Conservation (phyloP, 1,140 invertebrate species). For the Lordiphosa stackelbergi region DNA sequence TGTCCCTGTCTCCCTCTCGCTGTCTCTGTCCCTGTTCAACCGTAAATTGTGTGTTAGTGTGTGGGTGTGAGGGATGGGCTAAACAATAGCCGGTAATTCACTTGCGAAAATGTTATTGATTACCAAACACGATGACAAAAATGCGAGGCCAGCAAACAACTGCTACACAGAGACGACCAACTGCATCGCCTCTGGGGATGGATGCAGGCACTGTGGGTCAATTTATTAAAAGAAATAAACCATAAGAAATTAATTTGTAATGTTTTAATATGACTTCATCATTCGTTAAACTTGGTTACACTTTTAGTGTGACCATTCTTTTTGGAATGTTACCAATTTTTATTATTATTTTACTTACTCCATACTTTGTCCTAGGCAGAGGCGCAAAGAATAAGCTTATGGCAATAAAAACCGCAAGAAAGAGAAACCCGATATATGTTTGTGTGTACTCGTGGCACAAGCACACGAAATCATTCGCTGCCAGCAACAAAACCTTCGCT, state of each 20-base stretch:
- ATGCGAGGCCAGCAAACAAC: constrained; percentile 40
- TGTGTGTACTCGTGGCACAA: too few relatives aligned
- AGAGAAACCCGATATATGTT: too few relatives aligned
- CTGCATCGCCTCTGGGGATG: constrained; percentile 20
- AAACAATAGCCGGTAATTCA: constrained; percentile 73
- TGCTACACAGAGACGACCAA: constrained; percentile 30
- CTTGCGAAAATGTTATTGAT: constrained; percentile 75
- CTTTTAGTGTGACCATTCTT: too few relatives aligned
- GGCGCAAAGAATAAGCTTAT: too few relatives aligned
- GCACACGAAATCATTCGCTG: too few relatives aligned
- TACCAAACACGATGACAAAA: constrained; percentile 57
- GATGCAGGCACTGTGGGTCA: constrained; percentile 5
- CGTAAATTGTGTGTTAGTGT: constrained; percentile 21
- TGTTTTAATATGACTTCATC: too few relatives aligned
- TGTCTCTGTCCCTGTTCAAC: constrained; percentile 8
- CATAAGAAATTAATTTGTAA: not conserved
- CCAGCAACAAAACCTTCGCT: too few relatives aligned
- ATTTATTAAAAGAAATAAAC: not conserved
- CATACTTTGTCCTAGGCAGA: too few relatives aligned
- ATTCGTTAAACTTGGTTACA: too few relatives aligned
- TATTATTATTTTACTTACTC: too few relatives aligned
- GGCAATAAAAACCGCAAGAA: too few relatives aligned
- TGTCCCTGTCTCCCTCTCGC: constrained; percentile 22
- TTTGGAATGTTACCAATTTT: too few relatives aligned
- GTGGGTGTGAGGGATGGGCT: constrained; percentile 25